phyloP scores from a whole-genome alignment of 1,140 invertebrate species.

The Cephus cinctus region DNA sequence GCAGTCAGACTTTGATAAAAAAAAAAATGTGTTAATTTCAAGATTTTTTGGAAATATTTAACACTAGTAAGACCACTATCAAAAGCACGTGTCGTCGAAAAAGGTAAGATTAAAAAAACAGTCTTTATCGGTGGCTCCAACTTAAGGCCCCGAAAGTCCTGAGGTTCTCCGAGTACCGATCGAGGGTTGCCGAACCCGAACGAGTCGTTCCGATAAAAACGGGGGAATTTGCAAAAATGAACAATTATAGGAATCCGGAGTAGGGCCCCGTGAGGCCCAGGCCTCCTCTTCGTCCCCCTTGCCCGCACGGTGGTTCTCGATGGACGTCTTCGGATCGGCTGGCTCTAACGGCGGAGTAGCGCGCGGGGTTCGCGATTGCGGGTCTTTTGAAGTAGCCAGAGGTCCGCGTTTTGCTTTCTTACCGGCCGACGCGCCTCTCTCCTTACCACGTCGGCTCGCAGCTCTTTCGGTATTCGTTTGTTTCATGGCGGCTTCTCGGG shows the following conservation, averaged over 20 bases:
- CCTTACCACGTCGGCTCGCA: slow-evolving; percentile 11
- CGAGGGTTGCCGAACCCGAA: slow-evolving; percentile 37
- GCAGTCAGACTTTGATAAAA: no score
- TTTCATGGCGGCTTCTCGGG: slow-evolving; percentile 45
- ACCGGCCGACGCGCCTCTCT: background rate
- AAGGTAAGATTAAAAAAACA: no score
- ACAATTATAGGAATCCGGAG: slow-evolving; percentile 57
- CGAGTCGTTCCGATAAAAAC: slow-evolving; percentile 38
- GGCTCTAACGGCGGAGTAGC: slow-evolving; percentile 25
- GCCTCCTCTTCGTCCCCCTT: slow-evolving; percentile 21
- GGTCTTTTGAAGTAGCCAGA: slow-evolving; percentile 54
- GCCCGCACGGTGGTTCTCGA: slow-evolving; percentile 25
- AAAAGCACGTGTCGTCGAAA: no score
- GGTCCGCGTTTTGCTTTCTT: slow-evolving; percentile 18
- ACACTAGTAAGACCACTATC: no score
- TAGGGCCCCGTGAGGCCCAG: slow-evolving; percentile 30
- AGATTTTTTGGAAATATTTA: no score
- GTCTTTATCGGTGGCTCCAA: background rate
- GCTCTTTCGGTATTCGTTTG: slow-evolving; percentile 52
- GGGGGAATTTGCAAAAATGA: slow-evolving; percentile 54
- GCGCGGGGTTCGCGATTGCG: slow-evolving; percentile 41
- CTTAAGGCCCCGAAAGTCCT: background rate
- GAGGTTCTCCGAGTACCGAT: slow-evolving; percentile 5
- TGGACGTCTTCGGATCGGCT: slow-evolving; percentile 30
- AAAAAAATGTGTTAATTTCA: no score